These are phyloP conservation scores for Lepas anatifera DNA, from an alignment of 2,888 invertebrate genomes.

Conservation along the genomic window DNA sequence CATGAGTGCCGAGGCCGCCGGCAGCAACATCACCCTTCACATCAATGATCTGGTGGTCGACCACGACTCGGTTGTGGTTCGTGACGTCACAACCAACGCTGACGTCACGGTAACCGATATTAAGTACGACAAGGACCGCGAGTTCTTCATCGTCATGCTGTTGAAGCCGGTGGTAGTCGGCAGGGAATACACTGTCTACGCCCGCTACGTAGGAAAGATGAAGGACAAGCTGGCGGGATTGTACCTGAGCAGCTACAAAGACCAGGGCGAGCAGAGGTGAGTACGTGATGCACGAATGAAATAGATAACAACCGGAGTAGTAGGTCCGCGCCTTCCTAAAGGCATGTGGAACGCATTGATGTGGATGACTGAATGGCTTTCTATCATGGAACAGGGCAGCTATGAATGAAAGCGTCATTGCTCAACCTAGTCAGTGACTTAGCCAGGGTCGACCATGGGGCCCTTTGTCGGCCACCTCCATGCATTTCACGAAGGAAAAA, in stretches of 20 bases:
- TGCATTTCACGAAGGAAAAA: no score
- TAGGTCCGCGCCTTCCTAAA: no score
- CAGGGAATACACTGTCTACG: slow-evolving; percentile 50
- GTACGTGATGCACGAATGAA: no score
- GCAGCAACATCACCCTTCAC: slow-evolving; percentile 58
- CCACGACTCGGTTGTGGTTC: slow-evolving; percentile 43
- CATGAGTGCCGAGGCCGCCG: slow-evolving; percentile 45
- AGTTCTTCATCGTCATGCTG: slow-evolving; percentile 56
- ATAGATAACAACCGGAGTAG: no score
- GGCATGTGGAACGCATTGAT: no score
- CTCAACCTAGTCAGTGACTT: no score
- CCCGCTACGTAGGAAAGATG: slow-evolving; percentile 56
- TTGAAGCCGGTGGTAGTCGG: slow-evolving; percentile 45
- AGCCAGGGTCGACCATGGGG: no score
- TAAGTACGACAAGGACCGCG: slow-evolving; percentile 32
- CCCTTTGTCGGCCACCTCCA: no score
- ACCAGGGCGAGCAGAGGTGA: slow-evolving; percentile 52
- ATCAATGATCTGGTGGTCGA: slow-evolving; percentile 54
- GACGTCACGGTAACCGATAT: slow-evolving; percentile 5
- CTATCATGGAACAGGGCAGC: no score
- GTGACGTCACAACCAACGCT: background rate
- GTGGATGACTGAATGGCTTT: no score
- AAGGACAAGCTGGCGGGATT: slow-evolving; percentile 67
- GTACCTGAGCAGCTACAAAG: slow-evolving; percentile 64
- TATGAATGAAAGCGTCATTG: no score